A percentile compares a stretch with the other conserved stretches of the same genome.
phyloP scores from a whole-genome alignment of 2,797 vertebrate genomes.

The Cirrhinus mrigala region DNA sequence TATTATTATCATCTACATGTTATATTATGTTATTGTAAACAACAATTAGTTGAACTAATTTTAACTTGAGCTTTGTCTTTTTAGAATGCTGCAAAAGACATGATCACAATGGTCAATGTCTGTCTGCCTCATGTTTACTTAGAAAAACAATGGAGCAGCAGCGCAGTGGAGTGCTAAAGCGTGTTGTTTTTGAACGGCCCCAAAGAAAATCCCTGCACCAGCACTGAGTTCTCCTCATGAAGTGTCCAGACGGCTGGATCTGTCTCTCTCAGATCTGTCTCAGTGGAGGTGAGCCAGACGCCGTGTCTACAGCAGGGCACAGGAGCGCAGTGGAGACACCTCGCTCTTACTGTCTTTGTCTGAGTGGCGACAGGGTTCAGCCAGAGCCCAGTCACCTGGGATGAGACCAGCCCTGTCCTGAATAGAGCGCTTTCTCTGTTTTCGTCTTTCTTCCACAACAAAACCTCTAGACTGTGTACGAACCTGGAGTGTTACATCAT shows the following conservation, averaged over 20 bases:
- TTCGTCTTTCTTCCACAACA: conserved; percentile 59
- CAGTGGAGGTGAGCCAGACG: conserved; percentile 65
- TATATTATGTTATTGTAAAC: background rate
- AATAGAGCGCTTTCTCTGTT: conserved; percentile 75
- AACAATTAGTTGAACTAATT: background rate
- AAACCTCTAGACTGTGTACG: background rate
- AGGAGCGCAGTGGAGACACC: conserved; percentile 55
- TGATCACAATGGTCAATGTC: background rate
- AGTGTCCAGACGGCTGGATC: background rate
- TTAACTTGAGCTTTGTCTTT: background rate
- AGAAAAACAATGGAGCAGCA: background rate
- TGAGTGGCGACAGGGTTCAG: conserved; percentile 80
- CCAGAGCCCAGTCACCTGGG: conserved; percentile 78
- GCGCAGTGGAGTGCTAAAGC: background rate
- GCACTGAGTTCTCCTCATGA: background rate
- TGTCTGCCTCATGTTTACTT: background rate
- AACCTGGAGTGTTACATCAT: background rate
- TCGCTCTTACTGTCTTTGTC: conserved; percentile 80
- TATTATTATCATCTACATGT: background rate
- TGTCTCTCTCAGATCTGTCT: conserved; percentile 46
- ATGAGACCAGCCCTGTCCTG: conserved; percentile 80
- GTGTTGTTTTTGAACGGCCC: background rate
- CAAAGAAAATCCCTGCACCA: background rate
- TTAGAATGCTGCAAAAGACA: background rate
- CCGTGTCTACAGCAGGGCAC: conserved; percentile 66